Percentiles rank a stretch among this genome's conserved stretches.
phyloP scores from a whole-genome alignment of 2,113 vertebrate genomes.

The Limanda limanda region DNA sequence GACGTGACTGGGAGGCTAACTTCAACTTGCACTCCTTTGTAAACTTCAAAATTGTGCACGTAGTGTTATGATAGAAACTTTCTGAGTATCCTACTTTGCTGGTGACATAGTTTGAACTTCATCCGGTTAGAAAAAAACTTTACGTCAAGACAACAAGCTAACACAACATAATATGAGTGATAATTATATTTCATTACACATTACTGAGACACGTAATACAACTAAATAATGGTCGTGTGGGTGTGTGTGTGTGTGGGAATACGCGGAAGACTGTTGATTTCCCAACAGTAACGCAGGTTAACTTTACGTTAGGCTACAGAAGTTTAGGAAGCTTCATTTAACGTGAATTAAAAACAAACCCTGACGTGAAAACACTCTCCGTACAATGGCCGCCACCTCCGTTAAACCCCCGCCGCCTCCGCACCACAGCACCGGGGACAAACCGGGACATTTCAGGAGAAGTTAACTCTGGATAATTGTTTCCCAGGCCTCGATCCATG shows the following conservation, averaged over 20 bases:
- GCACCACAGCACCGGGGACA: background rate
- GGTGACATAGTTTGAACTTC: background rate
- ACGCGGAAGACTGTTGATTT: conserved; percentile 17
- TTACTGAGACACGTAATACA: background rate
- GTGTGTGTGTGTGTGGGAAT: background rate
- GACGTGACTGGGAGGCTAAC: background rate
- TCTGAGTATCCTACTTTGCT: too few species aligned
- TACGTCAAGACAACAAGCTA: background rate
- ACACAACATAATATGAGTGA: background rate
- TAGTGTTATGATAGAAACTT: background rate
- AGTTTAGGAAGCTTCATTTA: background rate
- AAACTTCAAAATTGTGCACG: background rate
- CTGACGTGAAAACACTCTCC: background rate
- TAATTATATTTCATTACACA: background rate
- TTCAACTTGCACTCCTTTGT: background rate
- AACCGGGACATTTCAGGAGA: conserved; percentile 39
- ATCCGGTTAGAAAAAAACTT: conserved; percentile 2
- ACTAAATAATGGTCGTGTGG: background rate
- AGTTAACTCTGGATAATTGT: conserved; percentile 71
- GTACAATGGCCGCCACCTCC: fast-evolving
- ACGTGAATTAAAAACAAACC: background rate
- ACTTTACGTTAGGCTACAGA: conserved; percentile 19
- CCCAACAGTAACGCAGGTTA: conserved; percentile 20
- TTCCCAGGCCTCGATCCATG: conserved; percentile 82
- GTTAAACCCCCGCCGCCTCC: background rate